Base-by-base conservation (phyloP, 2,113 vertebrate species). In the Pygoscelis antarcticus region DNA sequence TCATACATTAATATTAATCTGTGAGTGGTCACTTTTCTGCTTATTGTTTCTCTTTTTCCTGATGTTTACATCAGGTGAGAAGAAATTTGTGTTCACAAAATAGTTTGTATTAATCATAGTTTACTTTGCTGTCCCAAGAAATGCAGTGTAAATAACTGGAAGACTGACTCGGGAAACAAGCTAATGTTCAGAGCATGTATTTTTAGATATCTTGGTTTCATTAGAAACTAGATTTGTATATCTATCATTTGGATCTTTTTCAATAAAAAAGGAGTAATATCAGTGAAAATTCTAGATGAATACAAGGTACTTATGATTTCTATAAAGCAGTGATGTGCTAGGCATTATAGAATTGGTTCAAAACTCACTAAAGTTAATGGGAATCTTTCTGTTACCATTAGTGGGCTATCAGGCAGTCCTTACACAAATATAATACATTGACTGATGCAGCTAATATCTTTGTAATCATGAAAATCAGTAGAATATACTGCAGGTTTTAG, bases 91-190 rank as follows among this genome's bases (percentile, higher is more conserved):
- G 61, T 65, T 95, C 19, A 69, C 36, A 51, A 44, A 86, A 57
- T 25, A 34, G 58, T 74, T 93, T 72, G 26, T 68, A 70, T 96
- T 94, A 95, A 80, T 94, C 62, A 38, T 87, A 10, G 15, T 97
- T 89, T 97, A 69, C 51, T 86, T 93, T 96, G 57, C 57, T 95
- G 82, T 87, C 66, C 87, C 52, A 54, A 32, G 82, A 78, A 94
- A 89, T 65, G 36, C 27, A 65, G 32, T 77, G 57, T 89, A 89
- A 89, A 96, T 85, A 70, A 40, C 58, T 23, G 6, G 69, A 68
- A 84, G 71, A 49, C 55, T 90, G 76, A 84, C 38, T 91, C 10
- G 13, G 57, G 69, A 69, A 88, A 74, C 14, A 21, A 1, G 2
- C 51, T 60, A 16, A 61, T 79, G 34, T 83, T 92, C 51, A 76